Evolutionary conservation across 2,113 vertebrate species (phyloP), one percentile per base, ranked within the genome.

Genomic region (Sigmodon hispidus): DNA sequence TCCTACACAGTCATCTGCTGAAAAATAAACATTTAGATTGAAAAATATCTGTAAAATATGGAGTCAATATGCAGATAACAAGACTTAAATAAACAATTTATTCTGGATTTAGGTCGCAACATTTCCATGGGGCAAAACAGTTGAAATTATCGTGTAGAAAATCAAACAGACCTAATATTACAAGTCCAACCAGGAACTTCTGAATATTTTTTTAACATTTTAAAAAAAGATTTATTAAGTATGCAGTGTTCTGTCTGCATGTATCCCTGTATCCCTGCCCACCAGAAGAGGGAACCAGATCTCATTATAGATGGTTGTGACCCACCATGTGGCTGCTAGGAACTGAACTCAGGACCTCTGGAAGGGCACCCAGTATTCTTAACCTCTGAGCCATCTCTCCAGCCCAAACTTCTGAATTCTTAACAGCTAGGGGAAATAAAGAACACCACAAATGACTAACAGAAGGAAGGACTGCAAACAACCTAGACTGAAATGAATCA

Each of bases 171-270:
- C 45, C 83, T 63, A 48, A 11, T 57, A 45, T 80, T 75, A 63
- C 76, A 84, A 81, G 70, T 83, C 11, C 75, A 72, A 83, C 24
- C 76, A 97, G 43, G 21, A 91, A 94, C 73, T 96, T 94, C 65
- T 36, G 1, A 40, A 12, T 86, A n/a, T n/a, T n/a, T n/a, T n/a
- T n/a, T n/a, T n/a, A n/a, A n/a, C n/a, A n/a, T n/a, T n/a, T n/a
- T n/a, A n/a, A n/a, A n/a, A n/a, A n/a, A n/a, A n/a, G n/a, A n/a
- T n/a, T n/a, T n/a, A n/a, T n/a, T n/a, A n/a, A n/a, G n/a, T n/a
- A n/a, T n/a, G n/a, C n/a, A n/a, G n/a, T n/a, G n/a, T n/a, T n/a
- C n/a, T n/a, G n/a, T n/a, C n/a, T n/a, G n/a, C n/a, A n/a, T n/a
- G n/a, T n/a, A n/a, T n/a, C n/a, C n/a, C n/a, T n/a, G n/a, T n/a